These are phyloP conservation scores for Epistrophe eligans DNA, from an alignment of 2,888 invertebrate species.

Conservation along the genomic window DNA sequence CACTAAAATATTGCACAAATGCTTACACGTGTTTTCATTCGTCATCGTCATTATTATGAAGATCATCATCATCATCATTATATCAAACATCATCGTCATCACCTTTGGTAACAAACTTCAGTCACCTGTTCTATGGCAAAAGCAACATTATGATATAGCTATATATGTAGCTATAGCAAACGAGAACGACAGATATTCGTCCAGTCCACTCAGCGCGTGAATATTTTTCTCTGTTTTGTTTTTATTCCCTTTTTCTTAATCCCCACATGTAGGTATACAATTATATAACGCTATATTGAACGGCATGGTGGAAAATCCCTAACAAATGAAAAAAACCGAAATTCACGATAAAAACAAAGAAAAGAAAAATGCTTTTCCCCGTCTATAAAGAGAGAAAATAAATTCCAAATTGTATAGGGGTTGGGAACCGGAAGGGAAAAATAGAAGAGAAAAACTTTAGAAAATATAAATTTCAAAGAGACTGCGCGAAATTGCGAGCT, in stretches of 20 bases:
- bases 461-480: slow-evolving; percentile 19
- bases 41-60: slow-evolving; percentile 30
- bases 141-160: slow-evolving; percentile 15
- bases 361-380: slow-evolving; percentile 67
- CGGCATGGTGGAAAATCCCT: slow-evolving; percentile 20
- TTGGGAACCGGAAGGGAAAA: slow-evolving; percentile 22
- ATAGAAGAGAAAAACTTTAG: slow-evolving; percentile 38
- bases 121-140: slow-evolving; percentile 38
- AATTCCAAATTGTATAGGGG: background rate
- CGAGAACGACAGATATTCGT: slow-evolving; percentile 42
- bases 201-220: slow-evolving; percentile 32
- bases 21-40: slow-evolving; percentile 54
- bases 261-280: slow-evolving; percentile 13
- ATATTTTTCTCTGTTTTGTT: slow-evolving; percentile 60
- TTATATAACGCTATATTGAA: background rate
- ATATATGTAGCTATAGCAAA: too few species aligned
- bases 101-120: slow-evolving; percentile 21
- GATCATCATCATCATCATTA: slow-evolving; percentile 14
- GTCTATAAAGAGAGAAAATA: slow-evolving; percentile 42
- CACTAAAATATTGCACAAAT: background rate
- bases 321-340: slow-evolving; percentile 44
- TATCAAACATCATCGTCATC: slow-evolving; percentile 14
- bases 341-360: slow-evolving; percentile 70
- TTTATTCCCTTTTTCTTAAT: slow-evolving; percentile 69
- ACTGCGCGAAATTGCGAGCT: slow-evolving; percentile 34